Base-by-base conservation (phyloP, 35 echinoderm and acorn worm species). In the Anneissia japonica region DNA sequence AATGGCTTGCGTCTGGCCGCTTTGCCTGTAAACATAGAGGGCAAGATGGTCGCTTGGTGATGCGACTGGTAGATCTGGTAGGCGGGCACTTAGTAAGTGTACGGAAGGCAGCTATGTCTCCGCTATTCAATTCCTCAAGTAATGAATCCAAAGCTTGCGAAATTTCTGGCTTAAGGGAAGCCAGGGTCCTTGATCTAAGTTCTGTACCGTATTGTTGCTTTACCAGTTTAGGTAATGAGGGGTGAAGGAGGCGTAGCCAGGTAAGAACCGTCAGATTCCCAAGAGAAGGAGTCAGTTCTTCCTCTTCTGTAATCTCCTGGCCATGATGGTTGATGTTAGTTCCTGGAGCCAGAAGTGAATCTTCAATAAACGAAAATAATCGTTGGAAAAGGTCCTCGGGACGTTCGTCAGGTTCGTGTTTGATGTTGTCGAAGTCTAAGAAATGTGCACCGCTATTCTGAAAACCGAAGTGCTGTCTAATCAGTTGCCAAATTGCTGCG, bases 231-330 rank as follows among this genome's bases (percentile, higher is more conserved):
- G 89, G 85, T 2, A 93, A 74, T 1, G 77, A 40, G 21, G 21
- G n/a, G 36, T 91, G 91, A 29, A 91, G 83, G 29, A 95, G 79
- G 35, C 46, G 84, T 30, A 95, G 46, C 89, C 88, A 93, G 10
- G 86, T 88, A 3, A 93, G 83, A 33, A 93, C 82, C 26, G 90
- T 77, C 72, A 93, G 51, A 79, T 95, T 95, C 46, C 91, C 89
- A 0, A 87, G 26, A 0, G 93, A 86, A 30, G 79, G 93, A 13
- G 93, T 79, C 23, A 95, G 33, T 46, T 95, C 88, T 36, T 90
- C 88, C 26, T 93, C 92, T 37, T 93, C 87, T 74, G 73, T 73
- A 17, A 93, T 36, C 1, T 11, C 19, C 21, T 86, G 37, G 39
- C 88, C 87, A 86, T 86, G 92, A 32, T 93, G 92, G 7, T 83